phyloP scores from a whole-genome alignment of 30 jellyfish, hydroid and myxozoan species.

The Cassiopea andromeda region DNA sequence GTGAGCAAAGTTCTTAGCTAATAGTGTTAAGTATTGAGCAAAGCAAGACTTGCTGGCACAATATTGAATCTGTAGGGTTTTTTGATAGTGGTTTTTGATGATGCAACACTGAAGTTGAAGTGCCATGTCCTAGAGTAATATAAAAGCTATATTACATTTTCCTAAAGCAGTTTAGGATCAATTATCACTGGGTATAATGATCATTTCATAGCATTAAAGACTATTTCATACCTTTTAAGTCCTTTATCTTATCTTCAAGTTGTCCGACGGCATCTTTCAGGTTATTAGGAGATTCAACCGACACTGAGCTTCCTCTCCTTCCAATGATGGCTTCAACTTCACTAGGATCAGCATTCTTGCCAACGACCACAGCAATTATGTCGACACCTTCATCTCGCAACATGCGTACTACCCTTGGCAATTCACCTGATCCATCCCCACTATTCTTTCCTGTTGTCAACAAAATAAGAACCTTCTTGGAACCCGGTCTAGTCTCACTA shows the following conservation, averaged over 20 bases:
- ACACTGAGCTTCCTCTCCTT: conserved; percentile 13
- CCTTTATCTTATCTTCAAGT: conserved; percentile 38
- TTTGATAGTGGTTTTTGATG: too few relatives aligned
- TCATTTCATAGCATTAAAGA: not conserved
- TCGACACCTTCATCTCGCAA: conserved; percentile 62
- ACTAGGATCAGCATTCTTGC: conserved; percentile 61
- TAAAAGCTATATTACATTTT: too few relatives aligned
- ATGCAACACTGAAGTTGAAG: too few relatives aligned
- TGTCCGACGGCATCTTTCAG: conserved; percentile 33
- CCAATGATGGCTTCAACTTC: conserved; percentile 45
- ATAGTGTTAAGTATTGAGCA: too few relatives aligned
- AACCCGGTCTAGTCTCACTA: conserved; percentile 36
- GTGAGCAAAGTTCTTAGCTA: too few relatives aligned
- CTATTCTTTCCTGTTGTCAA: conserved; percentile 79
- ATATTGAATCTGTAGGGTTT: too few relatives aligned
- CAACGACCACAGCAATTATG: conserved; percentile 68
- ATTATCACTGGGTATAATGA: too few relatives aligned
- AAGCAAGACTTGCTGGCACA: too few relatives aligned
- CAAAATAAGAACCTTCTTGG: conserved; percentile 58
- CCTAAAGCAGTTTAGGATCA: too few relatives aligned
- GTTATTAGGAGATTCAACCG: conserved; percentile 13
- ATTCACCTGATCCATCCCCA: conserved; percentile 59
- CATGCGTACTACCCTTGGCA: conserved; percentile 62
- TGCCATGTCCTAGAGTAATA: too few relatives aligned
- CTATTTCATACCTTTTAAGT: conserved; percentile 19